These are phyloP conservation scores for Diorhabda sublineata DNA, from an alignment of 1,140 invertebrate genomes.

Conservation along the genomic window DNA sequence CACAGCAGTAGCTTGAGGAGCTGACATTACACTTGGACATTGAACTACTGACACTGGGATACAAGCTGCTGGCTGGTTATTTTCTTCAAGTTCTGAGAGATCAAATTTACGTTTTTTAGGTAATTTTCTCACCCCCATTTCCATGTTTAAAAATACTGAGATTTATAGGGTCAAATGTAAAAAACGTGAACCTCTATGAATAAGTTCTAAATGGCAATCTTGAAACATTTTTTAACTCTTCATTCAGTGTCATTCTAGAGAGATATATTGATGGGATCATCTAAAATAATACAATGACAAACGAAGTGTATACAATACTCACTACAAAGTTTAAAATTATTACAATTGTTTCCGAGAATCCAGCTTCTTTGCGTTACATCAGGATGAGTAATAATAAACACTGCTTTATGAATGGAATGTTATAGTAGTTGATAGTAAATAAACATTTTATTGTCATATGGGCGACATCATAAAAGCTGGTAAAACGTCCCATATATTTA, in stretches of 20 bases:
- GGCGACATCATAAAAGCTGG: constrained; percentile 16
- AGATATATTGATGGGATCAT: constrained; percentile 21
- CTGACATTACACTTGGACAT: constrained; percentile 43
- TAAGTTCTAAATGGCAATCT: constrained; percentile 34
- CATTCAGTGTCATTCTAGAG: constrained; percentile 19
- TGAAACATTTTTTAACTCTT: constrained; percentile 22
- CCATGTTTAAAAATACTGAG: constrained; percentile 34
- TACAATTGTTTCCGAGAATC: not conserved
- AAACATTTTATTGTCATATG: constrained; percentile 36
- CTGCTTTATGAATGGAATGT: constrained; percentile 41
- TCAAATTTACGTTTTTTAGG: constrained; percentile 88
- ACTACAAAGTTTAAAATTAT: constrained; percentile 8
- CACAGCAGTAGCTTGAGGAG: constrained; percentile 57
- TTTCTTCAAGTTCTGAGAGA: constrained; percentile 75
- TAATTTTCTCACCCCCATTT: constrained; percentile 60
- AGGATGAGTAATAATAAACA: constrained; percentile 32
- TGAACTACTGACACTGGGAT: constrained; percentile 44
- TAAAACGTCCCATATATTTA: constrained; percentile 10
- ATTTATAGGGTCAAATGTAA: constrained; percentile 4
- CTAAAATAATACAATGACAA: constrained; percentile 20
- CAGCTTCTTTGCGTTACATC: constrained; percentile 7
- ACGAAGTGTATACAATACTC: constrained; percentile 10
- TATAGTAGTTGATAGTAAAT: constrained; percentile 42
- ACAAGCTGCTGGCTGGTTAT: constrained; percentile 26
- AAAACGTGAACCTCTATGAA: constrained; percentile 24